Evolutionary conservation across 2,888 invertebrate species (phyloP).

Genomic region (Drosophila prostipennis): DNA sequence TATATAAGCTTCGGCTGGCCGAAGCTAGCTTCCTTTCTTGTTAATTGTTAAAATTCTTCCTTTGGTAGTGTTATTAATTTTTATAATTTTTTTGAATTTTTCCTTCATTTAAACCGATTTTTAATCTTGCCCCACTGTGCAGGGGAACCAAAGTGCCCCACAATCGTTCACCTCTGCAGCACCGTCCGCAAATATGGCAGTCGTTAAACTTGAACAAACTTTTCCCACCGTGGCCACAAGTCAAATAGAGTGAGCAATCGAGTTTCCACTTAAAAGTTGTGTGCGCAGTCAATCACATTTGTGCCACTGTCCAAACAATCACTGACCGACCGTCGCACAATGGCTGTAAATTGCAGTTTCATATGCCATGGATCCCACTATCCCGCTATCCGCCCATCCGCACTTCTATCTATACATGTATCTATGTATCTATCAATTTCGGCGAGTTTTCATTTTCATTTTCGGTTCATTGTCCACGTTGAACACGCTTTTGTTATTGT

Average conservation of each 20-base stretch:
- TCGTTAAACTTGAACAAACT: conserved; percentile 33
- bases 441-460: conserved; percentile 40
- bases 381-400: conserved; percentile 15
- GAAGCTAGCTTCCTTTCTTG: too few species aligned
- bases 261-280: conserved; percentile 39
- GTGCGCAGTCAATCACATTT: conserved; percentile 30
- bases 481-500: conserved; percentile 41
- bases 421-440: conserved; percentile 44
- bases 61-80: too few species aligned
- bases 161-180: conserved; percentile 14
- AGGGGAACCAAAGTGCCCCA: neutral
- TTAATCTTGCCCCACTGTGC: conserved; percentile 10
- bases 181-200: conserved; percentile 23
- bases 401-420: conserved; percentile 15
- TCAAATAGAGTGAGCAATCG: conserved; percentile 30
- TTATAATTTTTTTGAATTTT: too few species aligned
- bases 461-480: conserved; percentile 43
- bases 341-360: conserved; percentile 42
- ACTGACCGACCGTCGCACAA: conserved; percentile 30
- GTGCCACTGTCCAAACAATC: conserved; percentile 40
- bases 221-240: conserved; percentile 26
- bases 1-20: too few species aligned
- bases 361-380: conserved; percentile 30
- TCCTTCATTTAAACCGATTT: neutral
- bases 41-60: too few species aligned